phyloP scores from a whole-genome alignment of 2,888 invertebrate genomes.

The Hypercompe scribonia region DNA sequence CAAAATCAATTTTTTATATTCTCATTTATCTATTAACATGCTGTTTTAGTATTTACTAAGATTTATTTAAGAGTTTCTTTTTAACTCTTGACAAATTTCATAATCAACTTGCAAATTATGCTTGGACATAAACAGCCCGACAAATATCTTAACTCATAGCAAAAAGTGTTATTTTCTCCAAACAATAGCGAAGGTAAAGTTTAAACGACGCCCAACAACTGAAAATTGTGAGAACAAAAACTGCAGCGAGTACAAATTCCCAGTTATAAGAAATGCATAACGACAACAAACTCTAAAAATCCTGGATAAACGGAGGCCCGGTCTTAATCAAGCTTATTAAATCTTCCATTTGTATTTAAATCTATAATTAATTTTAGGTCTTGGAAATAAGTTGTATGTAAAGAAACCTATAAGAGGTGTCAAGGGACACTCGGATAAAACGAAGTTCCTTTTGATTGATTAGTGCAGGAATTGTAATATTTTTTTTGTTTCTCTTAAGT shows the following conservation, averaged over 20 bases:
- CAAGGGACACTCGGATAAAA: too few relatives aligned
- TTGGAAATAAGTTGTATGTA: too few relatives aligned
- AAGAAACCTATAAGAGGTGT: too few relatives aligned
- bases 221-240: not conserved
- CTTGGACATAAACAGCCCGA: not conserved
- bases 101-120: not conserved
- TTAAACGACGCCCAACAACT: not conserved
- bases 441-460: too few relatives aligned
- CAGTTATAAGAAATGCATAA: not conserved
- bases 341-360: not conserved
- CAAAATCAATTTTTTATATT: too few relatives aligned
- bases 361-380: too few relatives aligned
- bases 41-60: too few relatives aligned
- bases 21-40: too few relatives aligned
- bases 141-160: not conserved
- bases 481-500: too few relatives aligned
- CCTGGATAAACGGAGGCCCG: not conserved
- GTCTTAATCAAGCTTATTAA: not conserved
- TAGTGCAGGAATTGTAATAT: too few relatives aligned
- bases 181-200: not conserved
- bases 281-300: not conserved
- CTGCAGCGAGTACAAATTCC: not conserved
- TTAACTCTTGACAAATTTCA: not conserved
- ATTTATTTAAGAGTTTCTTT: too few relatives aligned
- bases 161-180: not conserved